phyloP scores from a whole-genome alignment of 2,797 vertebrate genomes.

The Kryptopterus vitreolus region DNA sequence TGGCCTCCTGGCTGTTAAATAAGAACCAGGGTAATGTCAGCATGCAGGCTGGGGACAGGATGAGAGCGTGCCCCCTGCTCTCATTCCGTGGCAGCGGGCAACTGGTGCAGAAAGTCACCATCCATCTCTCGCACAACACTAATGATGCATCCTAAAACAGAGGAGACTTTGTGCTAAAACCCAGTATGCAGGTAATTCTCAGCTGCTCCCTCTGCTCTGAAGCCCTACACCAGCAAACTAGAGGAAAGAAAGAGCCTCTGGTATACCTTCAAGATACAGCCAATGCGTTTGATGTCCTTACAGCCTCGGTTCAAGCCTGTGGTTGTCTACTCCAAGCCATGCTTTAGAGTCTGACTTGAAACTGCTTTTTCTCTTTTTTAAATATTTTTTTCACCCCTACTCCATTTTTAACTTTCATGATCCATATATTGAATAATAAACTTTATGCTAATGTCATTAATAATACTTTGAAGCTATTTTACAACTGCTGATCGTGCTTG shows the following conservation, averaged over 20 bases:
- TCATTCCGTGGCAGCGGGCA: slow-evolving; percentile 63
- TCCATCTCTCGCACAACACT: slow-evolving; percentile 79
- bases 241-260: slow-evolving; percentile 53
- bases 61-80: slow-evolving; percentile 60
- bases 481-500: slow-evolving; percentile 44
- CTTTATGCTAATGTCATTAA: slow-evolving; percentile 32
- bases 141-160: slow-evolving; percentile 71
- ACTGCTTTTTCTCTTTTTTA: slow-evolving; percentile 42
- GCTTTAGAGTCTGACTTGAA: slow-evolving; percentile 55
- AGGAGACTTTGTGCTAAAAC: slow-evolving; percentile 63
- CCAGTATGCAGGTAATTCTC: slow-evolving; percentile 68
- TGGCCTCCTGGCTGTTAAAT: slow-evolving; percentile 82
- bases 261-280: slow-evolving; percentile 61
- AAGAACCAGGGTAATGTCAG: slow-evolving; percentile 80
- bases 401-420: slow-evolving; percentile 51
- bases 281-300: slow-evolving; percentile 69
- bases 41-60: slow-evolving; percentile 71
- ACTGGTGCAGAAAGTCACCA: slow-evolving; percentile 77
- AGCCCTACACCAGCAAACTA: slow-evolving; percentile 62
- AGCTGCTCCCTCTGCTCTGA: slow-evolving; percentile 56
- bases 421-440: slow-evolving; percentile 62
- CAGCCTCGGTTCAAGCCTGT: slow-evolving; percentile 59
- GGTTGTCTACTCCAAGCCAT: slow-evolving; percentile 64
- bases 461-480: slow-evolving; percentile 50
- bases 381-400: neutral